Evolutionary conservation across 2,113 vertebrate species (phyloP).

Genomic region (Gila orcuttii): DNA sequence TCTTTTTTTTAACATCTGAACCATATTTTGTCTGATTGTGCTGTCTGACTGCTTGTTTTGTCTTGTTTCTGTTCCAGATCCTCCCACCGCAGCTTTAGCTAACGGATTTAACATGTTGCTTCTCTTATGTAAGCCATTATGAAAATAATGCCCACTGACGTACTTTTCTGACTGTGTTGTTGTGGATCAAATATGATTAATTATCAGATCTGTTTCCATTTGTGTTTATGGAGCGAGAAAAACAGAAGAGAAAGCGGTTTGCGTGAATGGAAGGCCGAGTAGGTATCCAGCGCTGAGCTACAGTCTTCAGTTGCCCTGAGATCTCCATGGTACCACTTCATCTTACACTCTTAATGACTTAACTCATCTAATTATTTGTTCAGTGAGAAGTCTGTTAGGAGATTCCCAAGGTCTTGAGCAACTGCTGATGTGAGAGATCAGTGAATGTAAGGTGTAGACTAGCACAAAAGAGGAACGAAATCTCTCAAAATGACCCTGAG

Average conservation of each 20-base stretch:
- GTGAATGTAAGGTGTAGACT: constrained; percentile 33
- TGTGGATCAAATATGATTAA: neutral
- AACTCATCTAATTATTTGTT: constrained; percentile 56
- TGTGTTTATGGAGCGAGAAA: neutral
- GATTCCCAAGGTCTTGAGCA: constrained; percentile 48
- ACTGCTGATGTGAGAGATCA: constrained; percentile 42
- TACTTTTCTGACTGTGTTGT: constrained; percentile 13
- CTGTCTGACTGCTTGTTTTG: constrained; percentile 28
- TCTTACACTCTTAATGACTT: constrained; percentile 54
- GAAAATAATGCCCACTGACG: constrained; percentile 33
- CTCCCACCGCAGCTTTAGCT: neutral
- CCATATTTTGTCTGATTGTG: constrained; percentile 45
- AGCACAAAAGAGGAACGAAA: neutral
- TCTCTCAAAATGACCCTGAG: constrained; percentile 50
- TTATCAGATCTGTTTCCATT: constrained; percentile 21
- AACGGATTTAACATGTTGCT: constrained; percentile 1
- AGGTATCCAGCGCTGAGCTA: neutral
- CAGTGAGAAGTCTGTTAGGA: constrained; percentile 50
- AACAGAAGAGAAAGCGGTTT: constrained; percentile 9
- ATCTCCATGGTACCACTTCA: constrained; percentile 40
- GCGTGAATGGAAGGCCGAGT: neutral
- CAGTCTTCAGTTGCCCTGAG: constrained; percentile 14
- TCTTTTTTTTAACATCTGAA: constrained; percentile 22
- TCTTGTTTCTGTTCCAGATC: constrained; percentile 13
- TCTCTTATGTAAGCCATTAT: constrained; percentile 2